These are phyloP conservation scores for Chanos chanos DNA, from an alignment of 2,797 vertebrate species.

Conservation along the genomic window DNA sequence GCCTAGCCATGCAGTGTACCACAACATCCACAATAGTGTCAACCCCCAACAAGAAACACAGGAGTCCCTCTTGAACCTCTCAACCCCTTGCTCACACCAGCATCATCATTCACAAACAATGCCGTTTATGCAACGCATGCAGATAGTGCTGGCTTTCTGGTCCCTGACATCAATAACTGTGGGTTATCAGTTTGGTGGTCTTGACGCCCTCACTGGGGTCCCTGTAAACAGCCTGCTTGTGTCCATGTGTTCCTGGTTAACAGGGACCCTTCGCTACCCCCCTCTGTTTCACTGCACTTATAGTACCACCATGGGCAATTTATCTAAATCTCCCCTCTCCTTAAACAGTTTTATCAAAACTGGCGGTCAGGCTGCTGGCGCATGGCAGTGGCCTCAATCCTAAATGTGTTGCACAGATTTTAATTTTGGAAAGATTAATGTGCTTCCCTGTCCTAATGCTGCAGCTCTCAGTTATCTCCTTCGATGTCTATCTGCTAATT, in stretches of 20 bases:
- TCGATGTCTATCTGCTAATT: conserved; percentile 86
- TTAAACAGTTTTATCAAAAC: conserved; percentile 98
- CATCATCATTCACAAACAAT: conserved; percentile 42
- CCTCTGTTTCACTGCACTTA: conserved; percentile 59
- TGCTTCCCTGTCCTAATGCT: conserved; percentile 80
- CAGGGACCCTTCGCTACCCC: conserved; percentile 45
- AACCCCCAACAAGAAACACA: conserved; percentile 16
- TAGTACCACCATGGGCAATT: conserved; percentile 76
- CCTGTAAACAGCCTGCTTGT: conserved; percentile 63
- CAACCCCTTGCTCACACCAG: conserved; percentile 11
- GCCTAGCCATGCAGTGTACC: conserved; percentile 1
- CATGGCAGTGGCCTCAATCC: conserved; percentile 87
- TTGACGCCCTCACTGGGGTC: conserved; percentile 52
- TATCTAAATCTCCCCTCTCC: conserved; percentile 93
- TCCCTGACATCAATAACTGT: conserved; percentile 76
- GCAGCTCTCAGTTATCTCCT: conserved; percentile 81
- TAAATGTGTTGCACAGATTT: conserved; percentile 87
- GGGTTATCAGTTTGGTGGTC: conserved; percentile 65
- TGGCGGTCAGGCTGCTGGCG: conserved; percentile 84
- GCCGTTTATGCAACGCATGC: conserved; percentile 70
- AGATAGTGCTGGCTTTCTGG: conserved; percentile 76
- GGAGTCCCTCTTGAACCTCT: conserved; percentile 12
- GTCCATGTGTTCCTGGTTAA: conserved; percentile 55
- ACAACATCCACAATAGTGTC: conserved; percentile 26
- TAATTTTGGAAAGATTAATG: conserved; percentile 99